Evolutionary conservation across 2,888 invertebrate species (phyloP).

Genomic region (Rhingia rostrata): DNA sequence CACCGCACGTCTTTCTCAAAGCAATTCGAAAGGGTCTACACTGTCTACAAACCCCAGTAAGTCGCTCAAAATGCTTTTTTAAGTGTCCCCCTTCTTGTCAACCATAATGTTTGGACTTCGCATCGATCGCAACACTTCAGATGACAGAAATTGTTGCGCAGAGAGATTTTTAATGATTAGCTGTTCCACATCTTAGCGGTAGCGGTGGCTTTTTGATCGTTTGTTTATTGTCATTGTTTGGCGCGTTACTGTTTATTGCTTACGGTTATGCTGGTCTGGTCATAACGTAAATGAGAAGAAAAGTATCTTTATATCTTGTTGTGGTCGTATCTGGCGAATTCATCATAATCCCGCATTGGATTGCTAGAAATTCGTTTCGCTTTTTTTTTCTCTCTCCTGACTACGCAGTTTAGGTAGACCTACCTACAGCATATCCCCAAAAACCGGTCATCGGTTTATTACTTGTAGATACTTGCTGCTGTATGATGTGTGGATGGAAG

Average conservation of each 20-base stretch:
- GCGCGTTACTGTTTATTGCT: conserved; percentile 44
- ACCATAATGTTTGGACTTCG: background rate
- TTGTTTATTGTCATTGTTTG: conserved; percentile 28
- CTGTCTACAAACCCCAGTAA: too few species aligned
- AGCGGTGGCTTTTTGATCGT: conserved; percentile 26
- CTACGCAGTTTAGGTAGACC: background rate
- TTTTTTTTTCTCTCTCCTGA: background rate
- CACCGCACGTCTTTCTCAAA: too few species aligned
- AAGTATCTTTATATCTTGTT: conserved; percentile 24
- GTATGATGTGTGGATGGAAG: conserved; percentile 8
- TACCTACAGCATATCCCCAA: conserved; percentile 24
- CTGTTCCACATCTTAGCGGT: conserved; percentile 58
- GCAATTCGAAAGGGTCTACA: too few species aligned
- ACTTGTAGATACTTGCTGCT: background rate
- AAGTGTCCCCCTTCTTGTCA: background rate
- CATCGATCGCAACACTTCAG: background rate
- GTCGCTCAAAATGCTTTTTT: too few species aligned
- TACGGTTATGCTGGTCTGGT: conserved; percentile 31
- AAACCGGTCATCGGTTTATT: conserved; percentile 46
- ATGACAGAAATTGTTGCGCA: background rate
- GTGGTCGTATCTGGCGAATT: conserved; percentile 30
- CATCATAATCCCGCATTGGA: conserved; percentile 52
- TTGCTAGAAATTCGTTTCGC: conserved; percentile 29
- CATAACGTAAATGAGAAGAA: conserved; percentile 21
- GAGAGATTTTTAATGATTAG: conserved; percentile 14